Base-by-base conservation (phyloP, 1,140 invertebrate species). In the Acromyrmex heyeri region DNA sequence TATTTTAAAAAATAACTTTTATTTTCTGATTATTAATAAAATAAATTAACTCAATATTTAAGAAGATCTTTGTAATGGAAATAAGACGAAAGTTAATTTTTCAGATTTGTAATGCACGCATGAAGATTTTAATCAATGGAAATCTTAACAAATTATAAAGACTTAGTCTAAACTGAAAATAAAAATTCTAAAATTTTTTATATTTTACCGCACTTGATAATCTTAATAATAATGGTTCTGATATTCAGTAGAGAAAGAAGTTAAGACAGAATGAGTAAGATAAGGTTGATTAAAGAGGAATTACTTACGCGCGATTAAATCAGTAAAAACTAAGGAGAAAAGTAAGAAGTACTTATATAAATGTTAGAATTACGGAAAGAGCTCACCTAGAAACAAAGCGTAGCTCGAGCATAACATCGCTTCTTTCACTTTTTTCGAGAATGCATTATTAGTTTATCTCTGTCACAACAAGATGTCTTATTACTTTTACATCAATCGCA, bases 401-500 rank as follows among this genome's bases (percentile, higher is more conserved):
- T 44, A 21, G 21, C 12, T 57, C 21, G 1, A n/a, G 8, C 14
- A 18, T 18, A 73, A 75, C 27, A 18, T 75, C 3, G 0, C 21
- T 61, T n/a, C 12, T 48, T n/a, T 61, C 24, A 16, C 24, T 48
- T 82, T 59, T 72, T 18, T 8, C 10, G 21, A 3, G 5, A 27
- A 81, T 18, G 38, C 21, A 50, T 50, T 44, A 44, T 44, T 82
- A 57, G 62, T 57, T 81, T 21, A 55, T 3, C 1, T 27, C 12
- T 14, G 18, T 69, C 78, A 55, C 38, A 73, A 59, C 69, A 55
- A 83, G 44, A 83, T 14, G 38, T 24, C 69, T 75, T 75, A 83
- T 75, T 83, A 83, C n/a, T 83, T 83, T 83, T 83, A 30, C 57
- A 83, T 75, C 38, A 18, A 21, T 7, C 16, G 34, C n/a, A 12